Base-by-base conservation (phyloP, 2,888 invertebrate species). In the Sarcophaga rosellei region DNA sequence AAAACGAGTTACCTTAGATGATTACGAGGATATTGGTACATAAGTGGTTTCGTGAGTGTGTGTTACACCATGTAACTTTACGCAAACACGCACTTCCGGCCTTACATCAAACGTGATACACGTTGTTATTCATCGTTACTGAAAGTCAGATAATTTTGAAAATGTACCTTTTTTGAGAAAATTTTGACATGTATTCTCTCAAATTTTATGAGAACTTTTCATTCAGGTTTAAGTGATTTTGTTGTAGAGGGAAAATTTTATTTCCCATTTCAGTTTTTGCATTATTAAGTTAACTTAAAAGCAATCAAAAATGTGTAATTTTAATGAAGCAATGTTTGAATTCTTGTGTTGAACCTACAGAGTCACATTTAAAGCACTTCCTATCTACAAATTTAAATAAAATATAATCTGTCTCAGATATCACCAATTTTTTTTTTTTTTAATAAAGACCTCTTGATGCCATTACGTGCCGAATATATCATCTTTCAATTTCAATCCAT, bases 1-100 rank as follows among this genome's bases (percentile, higher is more conserved):
- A 53, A 15, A 53, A 53, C 17, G n/a, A 53, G 17, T 53, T 53
- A 3, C 5, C 53, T 53, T 53, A 53, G 17, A 53, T 15, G 53
- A 53, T 53, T 53, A 53, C 17, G 25, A 4, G 45, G 61, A 53
- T 61, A 11, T 61, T 20, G 8, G 20, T 61, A 21, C 61, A 61
- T 61, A 53, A 53, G 53, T 53, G 53, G 53, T 53, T 53, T 53
- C 17, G 53, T 53, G 62, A 25, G 35, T 25, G 25, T 80, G 80
- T 23, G 59, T 74, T 61, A 72, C 73, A 82, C 65, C 82, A 72
- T 82, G 72, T 77, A 82, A 82, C 77, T 65, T 65, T 77, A 47
- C 82, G 61, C 61, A 69, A 82, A 72, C 82, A 82, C 82, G 82
- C 82, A 82, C 61, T 77, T 82, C 82, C 82, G 76, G 72, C 82